Evolutionary conservation across 2,113 vertebrate species (phyloP), one percentile per base, ranked within the genome.

Genomic region (Perca schrenkii): DNA sequence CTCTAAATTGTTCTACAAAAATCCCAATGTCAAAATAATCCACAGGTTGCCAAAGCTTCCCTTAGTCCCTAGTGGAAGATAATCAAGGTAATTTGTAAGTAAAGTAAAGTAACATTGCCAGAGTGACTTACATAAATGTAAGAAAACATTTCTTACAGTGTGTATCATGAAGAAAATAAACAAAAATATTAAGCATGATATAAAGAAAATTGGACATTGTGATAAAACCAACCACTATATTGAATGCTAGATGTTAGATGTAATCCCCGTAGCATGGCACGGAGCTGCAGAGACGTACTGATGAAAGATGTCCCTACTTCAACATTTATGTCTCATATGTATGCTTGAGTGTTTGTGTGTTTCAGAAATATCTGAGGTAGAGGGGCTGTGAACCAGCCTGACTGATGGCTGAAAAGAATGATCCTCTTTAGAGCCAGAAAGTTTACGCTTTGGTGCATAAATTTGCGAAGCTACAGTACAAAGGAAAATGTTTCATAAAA

Each of bases 401-500:
- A 88, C 80, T 75, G 83, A 92, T 71, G 82, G 78, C 84, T 81
- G 82, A 64, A 83, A 91, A 85, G 67, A 89, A 82, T 80, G 76
- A 92, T 91, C 86, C 84, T 92, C 86, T 93, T 88, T 83, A 77
- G 60, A 83, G 86, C 56, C 80, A 40, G 31, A 79, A 88, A 82
- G 77, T 87, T 88, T 83, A 79, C 43, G 82, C 88, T 87, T 82
- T 66, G 49, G 69, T 75, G 86, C 86, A 86, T 76, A 89, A 79
- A 90, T 83, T 74, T 79, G 73, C 74, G 86, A 88, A 89, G 85
- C 90, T 71, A 68, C 60, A 84, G 53, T 52, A 82, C 77, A 89
- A 84, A 90, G 63, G 73, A 82, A 84, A 85, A 85, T 31, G 61
- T 88, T 91, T 81, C 40, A 91, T 81, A 65, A 83, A 91, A 92